Conservation (phyloP, 2,797 vertebrate genomes). For the Enteromius unitaeniatus region DNA sequence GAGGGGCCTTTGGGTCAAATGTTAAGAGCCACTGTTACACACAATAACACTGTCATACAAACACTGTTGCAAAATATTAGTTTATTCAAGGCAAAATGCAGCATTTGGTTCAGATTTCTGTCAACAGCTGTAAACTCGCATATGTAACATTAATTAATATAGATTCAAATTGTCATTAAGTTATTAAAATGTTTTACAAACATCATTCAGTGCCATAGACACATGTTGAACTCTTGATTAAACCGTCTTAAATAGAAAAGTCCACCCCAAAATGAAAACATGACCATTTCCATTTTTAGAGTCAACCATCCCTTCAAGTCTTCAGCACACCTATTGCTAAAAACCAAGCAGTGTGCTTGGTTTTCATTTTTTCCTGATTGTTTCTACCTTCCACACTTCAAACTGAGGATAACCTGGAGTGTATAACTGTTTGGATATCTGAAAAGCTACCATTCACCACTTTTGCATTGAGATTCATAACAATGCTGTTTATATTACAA, state of each 20-base stretch:
- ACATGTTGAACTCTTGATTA: slow-evolving; percentile 10
- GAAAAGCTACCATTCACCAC: slow-evolving; percentile 18
- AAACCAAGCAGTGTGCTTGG: neutral
- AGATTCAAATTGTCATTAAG: slow-evolving; percentile 12
- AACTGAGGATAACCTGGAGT: slow-evolving; percentile 7
- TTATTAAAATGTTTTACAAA: slow-evolving; percentile 19
- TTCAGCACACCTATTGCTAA: neutral
- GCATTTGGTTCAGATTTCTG: slow-evolving; percentile 1
- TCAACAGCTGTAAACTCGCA: slow-evolving; percentile 21
- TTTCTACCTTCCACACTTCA: neutral
- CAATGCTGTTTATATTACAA: slow-evolving; percentile 4
- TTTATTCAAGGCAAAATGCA: slow-evolving; percentile 38
- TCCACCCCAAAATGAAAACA: neutral
- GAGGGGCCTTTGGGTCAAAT: neutral
- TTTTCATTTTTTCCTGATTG: neutral
- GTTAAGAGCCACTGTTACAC: neutral
- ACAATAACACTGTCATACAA: neutral
- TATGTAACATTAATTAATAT: slow-evolving; percentile 1
- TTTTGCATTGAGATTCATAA: neutral
- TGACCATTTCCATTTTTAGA: neutral
- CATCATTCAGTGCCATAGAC: neutral
- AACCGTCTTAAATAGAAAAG: neutral
- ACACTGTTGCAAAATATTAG: slow-evolving; percentile 11
- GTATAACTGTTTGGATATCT: slow-evolving; percentile 3
- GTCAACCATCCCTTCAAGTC: slow-evolving; percentile 1